Conservation (phyloP, 2,113 vertebrate genomes). For the Platysternon megacephalum region DNA sequence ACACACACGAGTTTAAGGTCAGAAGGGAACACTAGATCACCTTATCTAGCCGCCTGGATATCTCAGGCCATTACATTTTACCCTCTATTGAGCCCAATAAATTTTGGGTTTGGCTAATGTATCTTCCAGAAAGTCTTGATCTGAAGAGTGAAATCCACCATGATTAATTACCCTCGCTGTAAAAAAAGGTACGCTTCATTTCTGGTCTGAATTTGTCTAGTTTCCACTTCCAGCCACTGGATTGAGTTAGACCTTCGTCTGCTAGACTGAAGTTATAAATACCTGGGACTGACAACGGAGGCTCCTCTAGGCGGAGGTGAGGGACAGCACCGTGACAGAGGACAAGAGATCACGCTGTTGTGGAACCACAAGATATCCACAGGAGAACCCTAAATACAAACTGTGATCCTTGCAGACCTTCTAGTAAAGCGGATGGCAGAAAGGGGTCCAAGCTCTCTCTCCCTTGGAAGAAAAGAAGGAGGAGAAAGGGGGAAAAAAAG, state of each 20-base stretch:
- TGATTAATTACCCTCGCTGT: background rate
- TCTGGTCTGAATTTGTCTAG: background rate
- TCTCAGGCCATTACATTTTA: too few relatives aligned
- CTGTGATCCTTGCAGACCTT: background rate
- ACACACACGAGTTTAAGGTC: too few relatives aligned
- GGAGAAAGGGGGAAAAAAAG: too few relatives aligned
- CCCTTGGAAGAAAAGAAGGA: too few relatives aligned
- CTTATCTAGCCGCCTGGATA: background rate
- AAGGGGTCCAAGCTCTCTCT: background rate
- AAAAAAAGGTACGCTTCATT: background rate
- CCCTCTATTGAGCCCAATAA: background rate
- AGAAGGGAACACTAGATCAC: background rate
- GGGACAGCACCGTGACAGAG: too few relatives aligned
- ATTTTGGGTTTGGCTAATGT: background rate
- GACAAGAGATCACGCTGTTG: accelerated
- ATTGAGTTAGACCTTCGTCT: background rate
- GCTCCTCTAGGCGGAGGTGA: accelerated
- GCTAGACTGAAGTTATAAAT: background rate
- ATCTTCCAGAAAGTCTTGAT: background rate
- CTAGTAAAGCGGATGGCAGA: too few relatives aligned
- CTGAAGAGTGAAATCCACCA: background rate
- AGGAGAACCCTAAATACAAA: background rate
- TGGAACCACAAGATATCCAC: accelerated
- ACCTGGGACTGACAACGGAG: too few relatives aligned
- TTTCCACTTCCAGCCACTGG: background rate